phyloP scores from a whole-genome alignment of 1,140 invertebrate species.

The Eufriesea mexicana region DNA sequence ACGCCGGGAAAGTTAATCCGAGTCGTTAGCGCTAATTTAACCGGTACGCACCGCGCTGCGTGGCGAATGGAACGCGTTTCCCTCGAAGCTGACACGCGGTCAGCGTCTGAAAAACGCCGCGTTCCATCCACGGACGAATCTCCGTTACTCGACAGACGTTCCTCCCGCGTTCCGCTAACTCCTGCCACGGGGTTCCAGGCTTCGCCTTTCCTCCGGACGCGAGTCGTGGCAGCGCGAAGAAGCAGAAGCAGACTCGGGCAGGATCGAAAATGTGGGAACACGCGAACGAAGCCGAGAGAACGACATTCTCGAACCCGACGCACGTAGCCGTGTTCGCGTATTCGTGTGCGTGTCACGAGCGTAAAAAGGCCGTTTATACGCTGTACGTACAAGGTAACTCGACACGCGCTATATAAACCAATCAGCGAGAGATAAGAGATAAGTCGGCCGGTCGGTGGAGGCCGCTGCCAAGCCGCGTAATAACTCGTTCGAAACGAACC shows the following conservation, averaged over 20 bases:
- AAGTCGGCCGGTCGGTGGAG: not conserved
- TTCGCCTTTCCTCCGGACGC: not conserved
- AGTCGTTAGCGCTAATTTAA: conserved; percentile 20
- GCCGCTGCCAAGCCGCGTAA: not conserved
- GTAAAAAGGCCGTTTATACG: conserved; percentile 46
- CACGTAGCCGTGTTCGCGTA: conserved; percentile 14
- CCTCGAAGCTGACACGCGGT: not conserved
- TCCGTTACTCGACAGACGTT: not conserved
- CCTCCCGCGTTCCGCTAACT: not conserved
- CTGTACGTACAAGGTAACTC: conserved; percentile 48
- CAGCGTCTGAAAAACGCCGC: not conserved
- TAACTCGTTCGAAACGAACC: conserved; percentile 25
- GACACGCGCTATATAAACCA: conserved; percentile 49
- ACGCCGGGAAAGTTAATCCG: conserved; percentile 27
- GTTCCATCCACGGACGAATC: not conserved
- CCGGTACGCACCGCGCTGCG: not conserved
- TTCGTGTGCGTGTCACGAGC: conserved; percentile 35
- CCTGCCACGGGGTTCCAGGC: not conserved
- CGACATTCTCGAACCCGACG: conserved; percentile 32
- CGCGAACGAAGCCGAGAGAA: not conserved
- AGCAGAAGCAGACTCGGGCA: not conserved
- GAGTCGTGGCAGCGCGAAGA: no score
- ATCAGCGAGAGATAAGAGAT: conserved; percentile 48
- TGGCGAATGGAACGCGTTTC: conserved; percentile 10
- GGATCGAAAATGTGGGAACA: conserved; percentile 41